Evolutionary conservation across 2,113 vertebrate species (phyloP), one percentile per base, ranked within the genome.

Genomic region (Oceanites oceanicus): DNA sequence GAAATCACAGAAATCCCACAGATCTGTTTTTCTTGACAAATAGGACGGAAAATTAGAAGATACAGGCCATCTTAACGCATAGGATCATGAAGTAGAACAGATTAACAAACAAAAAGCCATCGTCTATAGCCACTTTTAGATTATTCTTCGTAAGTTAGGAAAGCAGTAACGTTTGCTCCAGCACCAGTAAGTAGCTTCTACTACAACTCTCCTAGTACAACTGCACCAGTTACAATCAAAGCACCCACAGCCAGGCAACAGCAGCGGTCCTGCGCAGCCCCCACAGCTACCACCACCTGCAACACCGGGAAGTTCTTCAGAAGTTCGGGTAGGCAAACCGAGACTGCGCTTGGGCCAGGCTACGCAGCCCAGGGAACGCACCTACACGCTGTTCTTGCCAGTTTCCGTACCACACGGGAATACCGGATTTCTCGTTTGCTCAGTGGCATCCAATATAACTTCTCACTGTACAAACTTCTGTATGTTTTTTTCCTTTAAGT

Each of bases 381-480:
- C 9, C 18, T 6, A 16, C n/a, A 4, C 11, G 0, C 34, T n/a
- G 66, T 4, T 25, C 58, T 11, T 11, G 4, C 25, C 58, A 12
- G 6, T 17, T 36, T 32, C 40, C 10, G 5, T 5, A 25, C 45
- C 10, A 7, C 58, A 34, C n/a, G 25, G 8, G 0, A 36, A n/a
- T 3, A 10, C 10, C 38, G 15, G 16, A 10, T 10, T 26, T 14
- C 79, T 17, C 50, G 3, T 15, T 2, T 29, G 25, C 74, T 40
- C 67, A 7, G 0, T 7, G 27, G 22, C n/a, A 65, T 2, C 53
- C 49, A 1, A 0, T 1, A 4, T 2, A 7, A 30, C 25, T 53
- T 29, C 81, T 49, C 81, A 32, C 40, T 4, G 4, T 11, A 27
- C 30, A 13, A 17, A 25, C 30, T 19, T 18, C 4, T 22, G 0